Base-by-base conservation (phyloP, 2,888 invertebrate genomes). In the Eilema sororculum region DNA sequence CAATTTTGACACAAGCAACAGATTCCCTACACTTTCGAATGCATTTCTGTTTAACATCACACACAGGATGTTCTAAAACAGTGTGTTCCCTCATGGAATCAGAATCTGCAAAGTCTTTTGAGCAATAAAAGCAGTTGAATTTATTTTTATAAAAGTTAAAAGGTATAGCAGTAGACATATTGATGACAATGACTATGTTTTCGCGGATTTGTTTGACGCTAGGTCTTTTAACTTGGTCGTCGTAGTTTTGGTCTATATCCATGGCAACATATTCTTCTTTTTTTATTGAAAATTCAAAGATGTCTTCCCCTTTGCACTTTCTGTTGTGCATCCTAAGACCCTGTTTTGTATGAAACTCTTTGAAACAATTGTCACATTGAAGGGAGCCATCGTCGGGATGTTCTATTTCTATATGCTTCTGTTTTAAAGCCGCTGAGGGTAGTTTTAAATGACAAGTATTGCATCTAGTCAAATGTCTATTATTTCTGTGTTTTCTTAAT, bases 71-170 rank as follows among this genome's bases (percentile, higher is more conserved):
- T 65, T 92, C 91, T 62, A 90, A 73, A 0, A 93, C 83, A 0
- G 94, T 92, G 64, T 95, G 95, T 57, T 94, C 92, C 41, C 90
- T 86, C 91, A 95, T 91, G 0, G 85, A 76, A 75, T 95, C 94
- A 0, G 94, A 93, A 79, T 95, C 95, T 0, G 87, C 81, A 52
- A 95, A 95, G 68, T 94, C 94, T 87, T 94, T 93, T 0, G 93
- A 93, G 64, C 95, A 95, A 73, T 92, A 95, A 74, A 95, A 95
- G 64, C 95, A 95, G 52, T 95, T 95, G 62, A 94, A 95, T 73
- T 93, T 95, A 73, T 95, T 95, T 72, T 94, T 94, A 78, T 91
- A 94, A 72, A 95, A 95, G 75, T 93, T 95, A 72, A 95, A 95
- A 6, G 95, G 95, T 82, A 95, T 89, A 0, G 95, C 95, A 0